phyloP scores from a whole-genome alignment of 2,797 vertebrate species.

The Tapera naevia region DNA sequence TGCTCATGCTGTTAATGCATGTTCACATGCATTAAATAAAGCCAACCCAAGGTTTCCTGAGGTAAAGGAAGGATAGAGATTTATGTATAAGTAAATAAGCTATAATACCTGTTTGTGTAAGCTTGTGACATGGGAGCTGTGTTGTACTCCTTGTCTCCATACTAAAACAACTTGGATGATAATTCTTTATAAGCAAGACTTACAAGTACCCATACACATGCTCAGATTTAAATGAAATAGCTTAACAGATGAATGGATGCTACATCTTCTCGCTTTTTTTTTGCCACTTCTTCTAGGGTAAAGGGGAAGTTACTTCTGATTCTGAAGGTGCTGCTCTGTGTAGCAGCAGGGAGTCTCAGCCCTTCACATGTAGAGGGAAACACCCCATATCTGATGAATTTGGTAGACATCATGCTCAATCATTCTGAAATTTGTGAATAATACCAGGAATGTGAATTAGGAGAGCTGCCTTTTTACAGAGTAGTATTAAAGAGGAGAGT shows the following conservation, averaged over 20 bases:
- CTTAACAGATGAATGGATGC: neutral
- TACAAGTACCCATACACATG: neutral
- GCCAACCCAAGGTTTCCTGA: conserved; percentile 94
- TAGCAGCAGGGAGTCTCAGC: neutral
- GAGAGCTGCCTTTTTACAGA: neutral
- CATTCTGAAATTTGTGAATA: neutral
- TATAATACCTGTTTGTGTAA: neutral
- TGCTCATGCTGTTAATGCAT: conserved; percentile 96
- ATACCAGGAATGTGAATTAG: neutral
- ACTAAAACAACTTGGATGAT: neutral
- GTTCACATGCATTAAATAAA: conserved; percentile 97
- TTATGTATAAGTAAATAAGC: neutral
- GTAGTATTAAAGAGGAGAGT: neutral
- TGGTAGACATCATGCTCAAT: neutral
- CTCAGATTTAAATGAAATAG: neutral
- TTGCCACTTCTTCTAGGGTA: neutral
- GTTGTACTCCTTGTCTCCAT: neutral
- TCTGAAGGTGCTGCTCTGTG: neutral
- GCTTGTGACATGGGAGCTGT: neutral
- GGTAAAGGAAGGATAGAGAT: conserved; percentile 75
- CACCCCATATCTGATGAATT: neutral
- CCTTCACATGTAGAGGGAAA: neutral
- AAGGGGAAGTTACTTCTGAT: neutral
- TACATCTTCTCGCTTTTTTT: neutral
- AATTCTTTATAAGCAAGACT: neutral